A percentile compares a stretch with the other conserved stretches of the same genome.
phyloP scores from a whole-genome alignment of 1,140 invertebrate genomes.

The Mamestra configurata region DNA sequence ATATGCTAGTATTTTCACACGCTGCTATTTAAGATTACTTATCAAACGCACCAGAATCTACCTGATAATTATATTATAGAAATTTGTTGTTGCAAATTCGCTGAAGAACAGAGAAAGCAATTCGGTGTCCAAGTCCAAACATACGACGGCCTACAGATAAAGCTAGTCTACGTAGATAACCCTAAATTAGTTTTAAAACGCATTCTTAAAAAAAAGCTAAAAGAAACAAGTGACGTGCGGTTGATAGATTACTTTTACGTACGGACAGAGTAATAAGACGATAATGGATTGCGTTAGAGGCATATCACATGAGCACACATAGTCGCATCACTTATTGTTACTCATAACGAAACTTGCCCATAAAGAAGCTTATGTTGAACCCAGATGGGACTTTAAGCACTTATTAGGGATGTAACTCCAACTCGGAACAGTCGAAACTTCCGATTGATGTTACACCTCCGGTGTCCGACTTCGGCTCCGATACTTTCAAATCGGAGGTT shows the following conservation, averaged over 20 bases:
- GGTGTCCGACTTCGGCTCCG: too few species aligned
- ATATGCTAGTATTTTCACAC: not conserved
- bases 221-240: slow-evolving; percentile 53
- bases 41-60: too few species aligned
- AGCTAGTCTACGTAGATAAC: not conserved
- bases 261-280: slow-evolving; percentile 57
- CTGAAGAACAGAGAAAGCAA: too few species aligned
- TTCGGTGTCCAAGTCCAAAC: too few species aligned
- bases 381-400: slow-evolving; percentile 15
- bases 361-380: slow-evolving; percentile 10
- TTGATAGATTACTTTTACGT: slow-evolving; percentile 67
- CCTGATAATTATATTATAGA: too few species aligned
- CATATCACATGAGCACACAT: not conserved
- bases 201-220: not conserved
- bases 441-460: not conserved
- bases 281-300: slow-evolving; percentile 62
- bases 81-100: too few species aligned
- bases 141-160: too few species aligned
- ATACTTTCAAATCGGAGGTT: too few species aligned
- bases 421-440: not conserved
- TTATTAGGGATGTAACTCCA: too few species aligned
- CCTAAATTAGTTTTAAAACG: slow-evolving; percentile 8
- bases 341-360: not conserved
- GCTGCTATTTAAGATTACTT: not conserved
- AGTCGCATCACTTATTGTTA: not conserved